Base-by-base conservation (phyloP, 2,888 invertebrate genomes). In the Caenorhabditis zanzibari region DNA sequence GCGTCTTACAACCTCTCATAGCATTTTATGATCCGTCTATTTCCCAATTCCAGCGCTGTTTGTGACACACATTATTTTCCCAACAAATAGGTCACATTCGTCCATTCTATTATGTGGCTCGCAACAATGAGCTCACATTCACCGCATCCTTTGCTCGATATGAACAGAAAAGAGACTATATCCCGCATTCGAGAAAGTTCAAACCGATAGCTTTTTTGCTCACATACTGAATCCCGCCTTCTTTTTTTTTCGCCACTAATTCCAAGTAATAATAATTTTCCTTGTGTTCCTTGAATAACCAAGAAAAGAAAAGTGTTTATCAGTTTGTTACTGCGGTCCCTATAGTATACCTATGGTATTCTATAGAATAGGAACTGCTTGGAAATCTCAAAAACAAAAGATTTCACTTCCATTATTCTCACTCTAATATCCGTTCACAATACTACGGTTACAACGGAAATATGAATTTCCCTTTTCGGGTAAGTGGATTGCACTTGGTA, bases 121-220 rank as follows among this genome's bases (percentile, higher is more conserved):
- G 72, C 72, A 72, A 72, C 72, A 72, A 72, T 47, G 47, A 14
- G 28, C 32, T 49, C n/a, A 3, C 16, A 49, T 66, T 19, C 64
- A 28, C 26, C 28, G 49, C 44, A n/a, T 28, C 28, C 47, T 64
- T 64, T 47, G 35, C 16, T 32, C 47, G 41, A 58, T 72, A 72
- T 72, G 72, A 72, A 72, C 72, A 72, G 59, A 72, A 32, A 72
- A 58, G 49, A 49, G 61, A 61, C 59, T 61, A 61, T 49, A 61
- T 61, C 35, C 61, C 61, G 16, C 32, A 28, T 9, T 47, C 32
- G 5, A 12, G 22, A 73, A 52, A 73, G 72, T 73, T 61, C 72
- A 73, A 73, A 73, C 49, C 61, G 38, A 49, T 72, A 24, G 47
- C 28, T 28, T 24, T 47, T 16, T 14, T 44, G n/a, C 16, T 16